phyloP scores from a whole-genome alignment of 2,113 vertebrate species.

The Porphyrio hochstetteri region DNA sequence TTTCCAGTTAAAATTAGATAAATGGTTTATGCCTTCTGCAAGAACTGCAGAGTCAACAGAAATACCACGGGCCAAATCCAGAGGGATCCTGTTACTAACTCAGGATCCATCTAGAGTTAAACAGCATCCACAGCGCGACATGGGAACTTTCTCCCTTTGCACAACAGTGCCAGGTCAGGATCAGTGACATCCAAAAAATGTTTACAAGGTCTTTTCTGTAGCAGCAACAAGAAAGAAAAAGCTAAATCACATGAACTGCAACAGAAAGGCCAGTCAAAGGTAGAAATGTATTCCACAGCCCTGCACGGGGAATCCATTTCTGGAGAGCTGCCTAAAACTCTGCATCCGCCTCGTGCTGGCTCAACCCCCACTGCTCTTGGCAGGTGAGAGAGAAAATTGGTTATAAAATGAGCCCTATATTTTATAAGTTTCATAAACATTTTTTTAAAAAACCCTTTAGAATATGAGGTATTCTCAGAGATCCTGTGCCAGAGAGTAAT shows the following conservation, averaged over 20 bases:
- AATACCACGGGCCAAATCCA: background rate
- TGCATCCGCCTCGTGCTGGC: slow-evolving; percentile 63
- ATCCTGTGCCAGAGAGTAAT: slow-evolving; percentile 51
- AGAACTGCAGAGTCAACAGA: slow-evolving; percentile 49
- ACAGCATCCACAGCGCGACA: background rate
- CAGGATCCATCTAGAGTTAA: background rate
- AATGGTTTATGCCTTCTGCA: slow-evolving; percentile 15
- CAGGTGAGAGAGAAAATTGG: slow-evolving; percentile 53
- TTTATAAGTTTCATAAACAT: slow-evolving; percentile 71
- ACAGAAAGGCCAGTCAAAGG: background rate
- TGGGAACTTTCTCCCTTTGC: background rate
- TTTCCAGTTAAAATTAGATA: slow-evolving; percentile 15
- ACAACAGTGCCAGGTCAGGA: background rate
- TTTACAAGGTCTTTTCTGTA: background rate
- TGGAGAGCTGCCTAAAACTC: slow-evolving; percentile 55
- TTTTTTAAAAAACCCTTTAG: background rate
- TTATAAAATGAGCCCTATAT: slow-evolving; percentile 56
- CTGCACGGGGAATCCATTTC: slow-evolving; percentile 27
- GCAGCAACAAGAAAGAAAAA: background rate
- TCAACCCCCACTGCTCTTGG: slow-evolving; percentile 52
- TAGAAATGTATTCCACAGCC: slow-evolving; percentile 29
- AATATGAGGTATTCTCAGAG: slow-evolving; percentile 54
- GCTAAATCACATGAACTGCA: background rate
- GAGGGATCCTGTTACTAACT: background rate
- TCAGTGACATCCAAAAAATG: background rate